Percentiles rank a stretch among this genome's conserved stretches.
phyloP scores from a whole-genome alignment of 2,888 invertebrate genomes.

The Tenthredo distinguenda region DNA sequence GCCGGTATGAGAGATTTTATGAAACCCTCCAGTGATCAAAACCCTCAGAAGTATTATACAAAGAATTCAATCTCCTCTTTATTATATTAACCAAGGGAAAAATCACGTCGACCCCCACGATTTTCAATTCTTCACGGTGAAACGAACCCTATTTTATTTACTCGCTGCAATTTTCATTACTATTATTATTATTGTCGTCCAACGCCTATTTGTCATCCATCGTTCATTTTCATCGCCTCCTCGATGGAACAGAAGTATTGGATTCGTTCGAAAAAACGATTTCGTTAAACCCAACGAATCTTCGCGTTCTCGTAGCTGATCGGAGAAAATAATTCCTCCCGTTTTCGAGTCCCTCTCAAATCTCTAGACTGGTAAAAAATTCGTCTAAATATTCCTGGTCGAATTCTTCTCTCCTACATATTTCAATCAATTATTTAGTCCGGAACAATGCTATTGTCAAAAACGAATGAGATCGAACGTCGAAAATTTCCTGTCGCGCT shows the following conservation, averaged over 20 bases:
- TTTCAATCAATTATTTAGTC: neutral
- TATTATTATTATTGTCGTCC: neutral
- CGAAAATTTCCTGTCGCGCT: neutral
- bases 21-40: constrained; percentile 1
- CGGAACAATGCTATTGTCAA: neutral
- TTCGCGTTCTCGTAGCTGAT: too few species aligned
- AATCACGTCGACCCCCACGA: neutral
- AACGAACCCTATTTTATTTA: neutral
- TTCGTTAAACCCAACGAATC: too few species aligned
- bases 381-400: too few species aligned
- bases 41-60: constrained; percentile 4
- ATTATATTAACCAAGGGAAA: neutral
- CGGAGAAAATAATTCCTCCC: neutral
- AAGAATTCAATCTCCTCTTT: neutral
- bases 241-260: too few species aligned
- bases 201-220: neutral
- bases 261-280: too few species aligned
- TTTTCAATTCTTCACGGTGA: neutral
- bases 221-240: neutral
- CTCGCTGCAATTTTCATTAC: neutral
- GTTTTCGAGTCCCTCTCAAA: neutral
- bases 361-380: too few species aligned
- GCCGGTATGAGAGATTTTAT: neutral
- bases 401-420: neutral
- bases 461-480: neutral